Conservation (phyloP, 1,140 invertebrate species). For the Bombus polaris region DNA sequence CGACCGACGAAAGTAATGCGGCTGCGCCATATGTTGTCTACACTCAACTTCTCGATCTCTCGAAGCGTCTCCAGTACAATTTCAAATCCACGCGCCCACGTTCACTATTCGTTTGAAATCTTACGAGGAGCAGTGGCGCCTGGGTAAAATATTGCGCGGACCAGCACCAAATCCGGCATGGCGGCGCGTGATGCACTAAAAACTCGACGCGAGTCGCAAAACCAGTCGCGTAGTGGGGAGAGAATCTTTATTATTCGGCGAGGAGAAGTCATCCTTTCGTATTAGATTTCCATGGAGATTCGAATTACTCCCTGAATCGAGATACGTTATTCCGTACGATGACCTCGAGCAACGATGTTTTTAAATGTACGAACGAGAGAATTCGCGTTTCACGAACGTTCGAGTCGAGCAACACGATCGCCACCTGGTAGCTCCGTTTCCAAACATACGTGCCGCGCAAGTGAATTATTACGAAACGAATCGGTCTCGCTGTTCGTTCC, state of each 20-base stretch:
- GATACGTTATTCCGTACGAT: background rate
- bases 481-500: background rate
- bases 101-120: background rate
- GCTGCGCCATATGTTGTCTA: conserved; percentile 3
- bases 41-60: background rate
- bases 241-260: background rate
- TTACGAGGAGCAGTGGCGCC: too few species aligned
- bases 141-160: conserved; percentile 1
- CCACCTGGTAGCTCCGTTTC: conserved; percentile 12
- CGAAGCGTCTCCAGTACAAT: background rate
- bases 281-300: background rate
- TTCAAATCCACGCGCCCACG: conserved; percentile 19
- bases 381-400: background rate
- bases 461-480: conserved; percentile 15
- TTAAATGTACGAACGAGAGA: background rate
- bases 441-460: background rate
- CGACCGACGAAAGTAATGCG: conserved; percentile 13
- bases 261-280: background rate
- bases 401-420: background rate
- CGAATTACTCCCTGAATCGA: background rate
- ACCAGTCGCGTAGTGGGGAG: background rate
- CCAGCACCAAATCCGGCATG: background rate
- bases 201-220: background rate
- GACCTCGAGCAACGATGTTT: conserved; percentile 11
- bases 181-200: background rate